Evolutionary conservation across 2,888 invertebrate species (phyloP), one percentile per base, ranked within the genome.

Genomic region (Drosophila paramelanica): DNA sequence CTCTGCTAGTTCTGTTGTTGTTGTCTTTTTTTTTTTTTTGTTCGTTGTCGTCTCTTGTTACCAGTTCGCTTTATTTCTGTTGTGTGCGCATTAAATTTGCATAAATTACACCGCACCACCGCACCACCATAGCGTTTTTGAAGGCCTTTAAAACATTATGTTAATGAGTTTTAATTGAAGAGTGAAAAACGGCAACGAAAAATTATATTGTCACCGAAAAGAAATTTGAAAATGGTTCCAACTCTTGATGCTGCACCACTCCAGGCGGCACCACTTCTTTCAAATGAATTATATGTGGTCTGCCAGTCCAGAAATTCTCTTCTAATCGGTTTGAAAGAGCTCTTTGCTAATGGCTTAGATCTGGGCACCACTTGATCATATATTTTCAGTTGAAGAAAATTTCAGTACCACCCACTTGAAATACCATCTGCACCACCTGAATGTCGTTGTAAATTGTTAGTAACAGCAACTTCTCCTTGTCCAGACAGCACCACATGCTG

Each of bases 1-100:
- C 31, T 31, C 31, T 25, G 25, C 25, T 31, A 31, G 50, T 45
- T 52, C 17, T 53, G 23, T 36, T 20, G 7, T 25, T 23, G 23
- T 23, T 23, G 23, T 23, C 1, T 2, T 23, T 23, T 23, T 23
- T 23, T 23, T 23, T 23, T 53, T 50, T 23, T 49, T 11, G 38
- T 20, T 25, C 39, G 67, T 51, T 76, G 74, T 67, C 64, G 53
- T 70, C 65, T 78, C 78, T 59, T 56, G 67, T 78, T 73, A 67
- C 78, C 66, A 75, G 31, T 56, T 52, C 49, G 55, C 62, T 55
- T 62, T 52, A 67, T 59, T 76, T 62, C 31, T 67, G 65, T 64
- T 64, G 84, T 84, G 89, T 65, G 85, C 68, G 88, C 83, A 89
- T 88, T 77, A 79, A 89, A 85, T 85, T 85, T 85, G 84, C 89